Base-by-base conservation (phyloP, 2,113 vertebrate species). In the Pteruthius melanotis region DNA sequence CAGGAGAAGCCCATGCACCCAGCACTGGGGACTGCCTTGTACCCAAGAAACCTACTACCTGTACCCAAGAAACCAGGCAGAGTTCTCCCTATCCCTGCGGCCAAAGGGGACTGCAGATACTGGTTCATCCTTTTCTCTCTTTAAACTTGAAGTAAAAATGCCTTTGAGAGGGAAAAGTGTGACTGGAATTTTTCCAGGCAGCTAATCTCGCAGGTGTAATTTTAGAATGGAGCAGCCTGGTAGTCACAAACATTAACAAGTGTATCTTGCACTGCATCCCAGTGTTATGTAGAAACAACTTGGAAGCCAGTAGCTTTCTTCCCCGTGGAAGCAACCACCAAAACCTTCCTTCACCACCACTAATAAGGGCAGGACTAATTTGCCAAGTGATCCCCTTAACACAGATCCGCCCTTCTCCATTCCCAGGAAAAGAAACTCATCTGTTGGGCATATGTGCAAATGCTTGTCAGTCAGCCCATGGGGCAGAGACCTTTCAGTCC, bases 131-230 rank as follows among this genome's bases (percentile, higher is more conserved):
- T 91, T 71, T 78, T 69, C 74, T 90, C 28, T 74, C 44, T 74
- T 95, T 85, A 93, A 94, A 87, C 83, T 37, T 70, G 60, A 95
- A 92, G 61, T 49, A 80, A 95, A 96, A 89, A 28, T 2, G 5
- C 47, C 54, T 93, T 92, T 93, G 54, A 89, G 70, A 77, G 35
- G 31, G 33, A 86, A 66, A 91, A 85, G 70, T 7, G 27, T 1
- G 5, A 69, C 49, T 74, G 70, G 82, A 70, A 59, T 56, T 80
- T 95, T 40, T 89, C 65, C 91, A 81, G 53, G 44, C 19, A 56
- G 44, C 21, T 47, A 56, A 52, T 42, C 16, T 57, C 5, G 6
- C 10, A 23, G 56, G 33, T 91, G 27, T 31, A 78, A 82, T 89
- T 86, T 95, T 33, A 74, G 80, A 96, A 60, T 10, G 5, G 23